Base-by-base conservation (phyloP, 1,140 invertebrate genomes). In the Euglossa dilemma region DNA sequence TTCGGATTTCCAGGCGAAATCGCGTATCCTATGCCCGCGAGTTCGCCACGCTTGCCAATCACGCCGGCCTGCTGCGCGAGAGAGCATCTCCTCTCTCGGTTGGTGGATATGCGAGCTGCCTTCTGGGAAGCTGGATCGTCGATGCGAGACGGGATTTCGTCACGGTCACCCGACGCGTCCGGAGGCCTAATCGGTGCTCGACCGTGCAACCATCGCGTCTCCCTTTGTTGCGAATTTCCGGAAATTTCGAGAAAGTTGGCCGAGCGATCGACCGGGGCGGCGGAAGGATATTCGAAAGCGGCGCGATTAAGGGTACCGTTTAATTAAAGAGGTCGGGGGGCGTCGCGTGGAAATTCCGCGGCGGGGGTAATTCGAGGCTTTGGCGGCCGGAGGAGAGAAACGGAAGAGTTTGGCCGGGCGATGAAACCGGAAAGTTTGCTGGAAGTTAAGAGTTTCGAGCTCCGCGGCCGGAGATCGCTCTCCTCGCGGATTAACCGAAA, bases 401-500 rank as follows among this genome's bases (percentile, higher is more conserved):
- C 72, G 72, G n/a, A 43, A 72, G 61, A 56, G 52, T 66, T 76
- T 28, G 69, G 1, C 12, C 28, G 43, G n/a, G n/a, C 63, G 47
- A 69, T 69, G 61, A 56, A 75, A 71, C 54, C 16, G 78, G 74
- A 64, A 83, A 84, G 72, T 86, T 84, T 75, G 50, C 59, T 18
- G 50, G 20, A 74, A 80, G 67, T 73, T 72, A 57, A 75, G 77
- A 74, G 76, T 81, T 80, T 66, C 59, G 63, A 36, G 71, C 74
- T 50, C 63, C 25, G 57, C 20, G 28, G 20, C 25, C 23, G 63
- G 54, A 36, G 80, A 85, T 85, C 84, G 57, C 67, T 52, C 73
- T 79, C 20, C 50, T 61, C 82, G 54, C 54, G 78, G 78, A 84
- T 71, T 69, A 81, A 75, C 61, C 67, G 80, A 83, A 70, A 85